Evolutionary conservation across 1,140 invertebrate genomes (phyloP), one percentile per base, ranked within the genome.

Genomic region (Charaxes varanes): DNA sequence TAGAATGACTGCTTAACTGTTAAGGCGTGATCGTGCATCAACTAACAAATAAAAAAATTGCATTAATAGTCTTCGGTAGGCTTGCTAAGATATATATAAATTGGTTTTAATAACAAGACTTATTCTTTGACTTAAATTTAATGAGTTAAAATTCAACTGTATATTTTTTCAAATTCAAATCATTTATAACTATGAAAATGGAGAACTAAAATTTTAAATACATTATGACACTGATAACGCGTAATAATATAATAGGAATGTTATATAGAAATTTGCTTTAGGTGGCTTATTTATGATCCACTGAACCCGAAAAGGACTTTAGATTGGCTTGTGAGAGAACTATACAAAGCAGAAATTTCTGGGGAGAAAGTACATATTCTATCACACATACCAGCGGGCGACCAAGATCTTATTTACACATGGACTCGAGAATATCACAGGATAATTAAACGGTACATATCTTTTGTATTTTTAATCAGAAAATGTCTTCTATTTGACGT

Each of bases 351-450:
- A 6, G 94, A 96, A 71, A 60, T 83, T 17, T 85, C 84, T 4
- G 76, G 84, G 1, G 92, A 95, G 62, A 88, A 88, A 51, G 94
- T 96, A 3, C 93, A 96, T 58, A 92, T 97, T 19, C 66, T 97
- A 8, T 89, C 89, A 0, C 96, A 97, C 57, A 90, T 97, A 32
- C 93, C 93, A 0, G 87, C 92, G 0, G 93, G 92, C 4, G 84
- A 87, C 8, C 59, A 83, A 3, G 88, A 90, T 42, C 93, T 93
- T 58, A 85, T 90, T 21, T 80, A 87, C 16, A 87, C 89, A 2
- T 93, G 91, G 88, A 87, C 85, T 13, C 78, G 86, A 41, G 88
- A 91, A 67, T 93, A 88, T 44, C 83, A 86, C 35, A 87, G 79
- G 53, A 88, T 88, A 31, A 58, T 90, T 23, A 80, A 86, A 23